A percentile compares a stretch with the other conserved stretches of the same genome.
Evolutionary conservation across 2,797 vertebrate genomes (phyloP).

Genomic region (Hypotaenidia okinawae): DNA sequence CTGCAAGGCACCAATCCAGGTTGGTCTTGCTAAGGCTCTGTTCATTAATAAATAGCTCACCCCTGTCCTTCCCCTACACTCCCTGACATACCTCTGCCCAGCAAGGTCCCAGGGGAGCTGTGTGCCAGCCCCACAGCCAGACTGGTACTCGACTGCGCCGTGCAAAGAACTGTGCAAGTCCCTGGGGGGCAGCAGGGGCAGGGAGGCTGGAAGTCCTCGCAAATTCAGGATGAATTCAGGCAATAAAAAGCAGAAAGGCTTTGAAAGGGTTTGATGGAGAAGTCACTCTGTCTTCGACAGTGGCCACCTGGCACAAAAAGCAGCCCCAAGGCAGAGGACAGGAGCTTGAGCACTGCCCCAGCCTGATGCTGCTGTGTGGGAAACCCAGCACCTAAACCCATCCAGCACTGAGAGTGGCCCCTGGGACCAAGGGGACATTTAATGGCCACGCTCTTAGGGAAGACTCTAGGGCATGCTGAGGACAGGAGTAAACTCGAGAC

Average conservation of each 20-base stretch:
- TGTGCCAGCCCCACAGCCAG: fast-evolving
- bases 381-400: neutral
- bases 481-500: fast-evolving
- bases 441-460: neutral
- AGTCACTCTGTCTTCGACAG: neutral
- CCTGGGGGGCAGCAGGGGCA: neutral
- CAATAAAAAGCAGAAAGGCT: neutral
- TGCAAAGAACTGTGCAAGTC: neutral
- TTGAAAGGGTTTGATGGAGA: neutral
- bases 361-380: neutral
- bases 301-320: fast-evolving
- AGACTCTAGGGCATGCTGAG: neutral
- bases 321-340: neutral
- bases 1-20: neutral
- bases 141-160: fast-evolving
- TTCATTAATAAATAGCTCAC: neutral
- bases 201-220: neutral
- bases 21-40: neutral
- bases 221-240: neutral
- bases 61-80: neutral
- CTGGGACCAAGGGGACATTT: neutral
- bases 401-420: neutral
- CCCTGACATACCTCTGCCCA: neutral
- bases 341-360: neutral
- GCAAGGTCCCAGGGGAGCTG: neutral